phyloP scores from a whole-genome alignment of 2,888 invertebrate species.

The Epistrophe eligans region DNA sequence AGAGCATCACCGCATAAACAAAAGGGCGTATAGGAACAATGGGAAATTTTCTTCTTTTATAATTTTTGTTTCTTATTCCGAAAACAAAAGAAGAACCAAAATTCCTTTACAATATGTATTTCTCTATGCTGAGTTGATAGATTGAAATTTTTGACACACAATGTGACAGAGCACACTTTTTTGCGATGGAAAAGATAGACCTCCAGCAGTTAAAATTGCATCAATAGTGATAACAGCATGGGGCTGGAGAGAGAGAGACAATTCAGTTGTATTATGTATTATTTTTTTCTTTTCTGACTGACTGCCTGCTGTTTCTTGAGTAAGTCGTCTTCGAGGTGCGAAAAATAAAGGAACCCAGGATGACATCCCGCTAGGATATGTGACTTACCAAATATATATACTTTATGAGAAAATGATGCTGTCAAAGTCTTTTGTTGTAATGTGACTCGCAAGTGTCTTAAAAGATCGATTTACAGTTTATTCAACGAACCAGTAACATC shows the following conservation, averaged over 20 bases:
- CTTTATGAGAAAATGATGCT: slow-evolving; percentile 7
- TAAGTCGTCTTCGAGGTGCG: slow-evolving; percentile 59
- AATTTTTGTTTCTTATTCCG: neutral
- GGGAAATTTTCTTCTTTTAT: slow-evolving; percentile 60
- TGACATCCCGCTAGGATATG: slow-evolving; percentile 53
- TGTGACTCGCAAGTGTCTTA: slow-evolving; percentile 29
- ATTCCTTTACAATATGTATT: slow-evolving; percentile 29
- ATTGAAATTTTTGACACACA: slow-evolving; percentile 25
- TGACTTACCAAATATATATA: slow-evolving; percentile 24
- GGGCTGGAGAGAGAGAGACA: slow-evolving; percentile 1
- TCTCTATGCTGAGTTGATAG: slow-evolving; percentile 16
- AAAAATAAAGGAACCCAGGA: slow-evolving; percentile 36
- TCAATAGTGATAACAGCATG: slow-evolving; percentile 71
- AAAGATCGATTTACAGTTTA: slow-evolving; percentile 8
- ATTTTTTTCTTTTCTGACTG: neutral
- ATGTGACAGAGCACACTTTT: slow-evolving; percentile 65
- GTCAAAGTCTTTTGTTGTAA: slow-evolving; percentile 63
- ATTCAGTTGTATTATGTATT: neutral
- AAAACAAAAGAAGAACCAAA: slow-evolving; percentile 30
- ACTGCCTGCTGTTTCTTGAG: slow-evolving; percentile 57
- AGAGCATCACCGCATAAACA: slow-evolving; percentile 75
- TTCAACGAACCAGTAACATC: neutral
- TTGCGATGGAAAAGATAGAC: slow-evolving; percentile 14
- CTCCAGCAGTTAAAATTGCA: slow-evolving; percentile 70
- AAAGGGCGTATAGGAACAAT: slow-evolving; percentile 75